phyloP scores from a whole-genome alignment of 2,113 vertebrate species.

The Coregonus clupeaformis region DNA sequence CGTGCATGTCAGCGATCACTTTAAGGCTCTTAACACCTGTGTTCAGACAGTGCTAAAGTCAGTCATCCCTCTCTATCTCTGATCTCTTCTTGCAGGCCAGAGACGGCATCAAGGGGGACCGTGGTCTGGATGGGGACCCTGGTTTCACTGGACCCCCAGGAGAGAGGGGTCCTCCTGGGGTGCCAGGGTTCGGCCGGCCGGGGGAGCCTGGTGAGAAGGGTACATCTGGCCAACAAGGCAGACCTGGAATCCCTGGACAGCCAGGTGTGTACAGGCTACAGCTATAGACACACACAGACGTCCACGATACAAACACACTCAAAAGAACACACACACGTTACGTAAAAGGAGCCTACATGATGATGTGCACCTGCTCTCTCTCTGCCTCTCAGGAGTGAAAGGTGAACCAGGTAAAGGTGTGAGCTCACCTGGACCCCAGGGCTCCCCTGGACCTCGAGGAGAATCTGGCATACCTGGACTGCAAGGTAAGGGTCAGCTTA shows the following conservation, averaged over 20 bases:
- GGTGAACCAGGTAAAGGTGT: slow-evolving; percentile 82
- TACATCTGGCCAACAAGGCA: slow-evolving; percentile 79
- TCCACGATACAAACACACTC: no score
- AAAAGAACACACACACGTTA: neutral
- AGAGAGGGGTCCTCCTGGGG: slow-evolving; percentile 86
- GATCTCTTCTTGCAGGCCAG: slow-evolving; percentile 76
- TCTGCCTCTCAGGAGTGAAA: slow-evolving; percentile 76
- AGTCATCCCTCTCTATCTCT: neutral
- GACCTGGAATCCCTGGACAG: slow-evolving; percentile 78
- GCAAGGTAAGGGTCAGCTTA: slow-evolving; percentile 61
- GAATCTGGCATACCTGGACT: slow-evolving; percentile 79
- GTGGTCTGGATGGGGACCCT: slow-evolving; percentile 80
- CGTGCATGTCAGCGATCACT: no score
- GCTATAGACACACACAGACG: neutral
- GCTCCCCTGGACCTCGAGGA: slow-evolving; percentile 80
- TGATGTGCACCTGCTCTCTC: neutral
- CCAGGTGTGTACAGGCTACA: slow-evolving; percentile 70
- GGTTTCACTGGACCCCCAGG: slow-evolving; percentile 81
- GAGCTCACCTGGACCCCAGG: slow-evolving; percentile 80
- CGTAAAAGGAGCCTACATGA: neutral
- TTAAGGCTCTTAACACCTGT: no score
- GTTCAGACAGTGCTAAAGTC: no score
- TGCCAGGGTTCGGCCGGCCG: slow-evolving; percentile 74
- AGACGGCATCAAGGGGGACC: slow-evolving; percentile 88
- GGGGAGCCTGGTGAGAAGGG: slow-evolving; percentile 89